Conservation (phyloP, 2,113 vertebrate genomes). For the Erinaceus europaeus region DNA sequence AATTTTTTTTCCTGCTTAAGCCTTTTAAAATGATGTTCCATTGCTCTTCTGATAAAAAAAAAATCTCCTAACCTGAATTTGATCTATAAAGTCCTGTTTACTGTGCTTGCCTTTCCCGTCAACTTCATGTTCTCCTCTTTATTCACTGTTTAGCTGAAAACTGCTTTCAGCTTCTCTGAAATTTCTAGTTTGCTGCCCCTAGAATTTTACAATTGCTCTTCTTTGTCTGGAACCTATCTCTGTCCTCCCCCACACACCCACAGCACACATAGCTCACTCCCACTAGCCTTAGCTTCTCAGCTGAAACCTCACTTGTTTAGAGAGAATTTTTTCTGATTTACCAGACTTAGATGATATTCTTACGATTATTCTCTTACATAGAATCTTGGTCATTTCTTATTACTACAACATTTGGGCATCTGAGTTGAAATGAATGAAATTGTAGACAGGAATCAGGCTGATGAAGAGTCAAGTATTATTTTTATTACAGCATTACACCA, state of each 20-base stretch:
- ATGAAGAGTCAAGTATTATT: background rate
- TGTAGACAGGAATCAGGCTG: background rate
- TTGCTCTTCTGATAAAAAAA: background rate
- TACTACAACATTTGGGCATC: background rate
- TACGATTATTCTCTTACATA: background rate
- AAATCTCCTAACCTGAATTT: background rate
- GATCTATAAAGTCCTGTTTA: background rate
- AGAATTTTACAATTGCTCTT: constrained; percentile 40
- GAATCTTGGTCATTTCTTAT: background rate
- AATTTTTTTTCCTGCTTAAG: background rate
- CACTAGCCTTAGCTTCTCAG: constrained; percentile 10
- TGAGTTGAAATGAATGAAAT: constrained; percentile 33
- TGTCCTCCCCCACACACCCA: background rate
- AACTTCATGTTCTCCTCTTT: background rate
- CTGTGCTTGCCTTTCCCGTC: background rate
- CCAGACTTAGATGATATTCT: background rate
- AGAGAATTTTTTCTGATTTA: constrained; percentile 34
- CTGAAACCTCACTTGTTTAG: constrained; percentile 48
- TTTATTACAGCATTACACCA: background rate
- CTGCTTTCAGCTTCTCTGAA: constrained; percentile 30
- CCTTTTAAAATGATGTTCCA: background rate
- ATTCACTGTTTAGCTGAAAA: background rate
- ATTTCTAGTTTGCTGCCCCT: constrained; percentile 24
- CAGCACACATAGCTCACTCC: background rate
- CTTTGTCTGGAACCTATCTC: background rate